Conservation (phyloP, 2,888 invertebrate genomes). For the Xylota sylvarum region DNA sequence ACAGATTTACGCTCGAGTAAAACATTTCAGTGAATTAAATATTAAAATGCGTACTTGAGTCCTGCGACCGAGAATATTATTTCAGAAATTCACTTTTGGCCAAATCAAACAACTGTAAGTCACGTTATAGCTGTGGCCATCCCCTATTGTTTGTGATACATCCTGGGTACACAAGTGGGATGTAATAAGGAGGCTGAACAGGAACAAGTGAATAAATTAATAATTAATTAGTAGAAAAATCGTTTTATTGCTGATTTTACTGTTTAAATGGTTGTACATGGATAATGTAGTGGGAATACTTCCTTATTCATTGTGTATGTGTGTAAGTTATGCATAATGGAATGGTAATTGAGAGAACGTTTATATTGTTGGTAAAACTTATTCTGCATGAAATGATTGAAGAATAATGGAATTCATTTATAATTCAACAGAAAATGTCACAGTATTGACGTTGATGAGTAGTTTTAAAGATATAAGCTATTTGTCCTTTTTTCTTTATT, state of each 20-base stretch:
- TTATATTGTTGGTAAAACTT: conserved; percentile 5
- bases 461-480: neutral
- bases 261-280: conserved; percentile 13
- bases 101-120: conserved; percentile 16
- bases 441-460: neutral
- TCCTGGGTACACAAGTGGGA: neutral
- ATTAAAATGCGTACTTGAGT: conserved; percentile 7
- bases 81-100: conserved; percentile 10
- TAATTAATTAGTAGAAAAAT: conserved; percentile 4
- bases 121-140: neutral
- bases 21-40: conserved; percentile 11
- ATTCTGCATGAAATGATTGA: neutral
- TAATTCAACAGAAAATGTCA: neutral
- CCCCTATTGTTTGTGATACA: neutral
- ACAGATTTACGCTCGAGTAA: neutral
- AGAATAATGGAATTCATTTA: conserved; percentile 11
- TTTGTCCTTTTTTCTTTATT: neutral
- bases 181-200: neutral
- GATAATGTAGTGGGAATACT: neutral
- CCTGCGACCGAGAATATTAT: neutral
- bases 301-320: neutral
- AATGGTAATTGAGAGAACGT: conserved; percentile 1
- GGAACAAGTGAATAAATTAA: conserved; percentile 14
- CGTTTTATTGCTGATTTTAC: conserved; percentile 16
- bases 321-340: neutral